A percentile compares a stretch with the other conserved stretches of the same genome.
Conservation (phyloP, 2,113 vertebrate genomes). For the Oophaga pumilio region DNA sequence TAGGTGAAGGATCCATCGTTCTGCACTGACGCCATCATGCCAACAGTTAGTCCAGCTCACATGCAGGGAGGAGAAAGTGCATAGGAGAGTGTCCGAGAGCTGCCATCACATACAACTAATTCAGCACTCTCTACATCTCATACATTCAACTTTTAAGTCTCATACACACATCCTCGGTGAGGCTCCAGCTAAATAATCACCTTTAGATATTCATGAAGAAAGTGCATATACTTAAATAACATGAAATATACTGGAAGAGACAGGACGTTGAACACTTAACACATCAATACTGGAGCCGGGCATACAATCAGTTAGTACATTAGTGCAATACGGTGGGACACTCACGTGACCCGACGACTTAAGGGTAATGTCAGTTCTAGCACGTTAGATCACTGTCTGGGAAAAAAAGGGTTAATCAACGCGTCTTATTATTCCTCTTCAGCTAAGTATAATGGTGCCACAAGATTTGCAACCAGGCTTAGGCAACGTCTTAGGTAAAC, state of each 20-base stretch:
- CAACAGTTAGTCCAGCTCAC: slow-evolving; percentile 8
- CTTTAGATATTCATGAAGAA: slow-evolving; percentile 8
- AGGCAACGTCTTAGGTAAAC: neutral
- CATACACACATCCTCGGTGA: neutral
- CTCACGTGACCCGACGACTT: neutral
- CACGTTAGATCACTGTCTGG: neutral
- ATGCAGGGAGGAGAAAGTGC: neutral
- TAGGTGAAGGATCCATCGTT: neutral
- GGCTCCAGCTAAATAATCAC: slow-evolving; percentile 28
- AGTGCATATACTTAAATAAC: slow-evolving; percentile 45
- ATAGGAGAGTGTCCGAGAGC: slow-evolving; percentile 1
- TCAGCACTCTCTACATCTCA: neutral
- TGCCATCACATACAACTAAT: neutral
- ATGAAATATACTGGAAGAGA: slow-evolving; percentile 3
- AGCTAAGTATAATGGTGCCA: neutral
- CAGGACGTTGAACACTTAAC: neutral
- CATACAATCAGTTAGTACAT: slow-evolving; percentile 58
- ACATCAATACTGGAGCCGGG: slow-evolving; percentile 31
- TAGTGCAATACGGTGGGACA: slow-evolving; percentile 50
- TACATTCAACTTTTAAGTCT: neutral
- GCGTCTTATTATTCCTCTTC: neutral
- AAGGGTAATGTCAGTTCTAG: slow-evolving; percentile 16
- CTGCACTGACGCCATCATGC: neutral
- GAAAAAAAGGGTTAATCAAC: neutral
- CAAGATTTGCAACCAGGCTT: neutral